Evolutionary conservation across 2,888 invertebrate species (phyloP), one percentile per base, ranked within the genome.

Genomic region (Nudaria mundana): DNA sequence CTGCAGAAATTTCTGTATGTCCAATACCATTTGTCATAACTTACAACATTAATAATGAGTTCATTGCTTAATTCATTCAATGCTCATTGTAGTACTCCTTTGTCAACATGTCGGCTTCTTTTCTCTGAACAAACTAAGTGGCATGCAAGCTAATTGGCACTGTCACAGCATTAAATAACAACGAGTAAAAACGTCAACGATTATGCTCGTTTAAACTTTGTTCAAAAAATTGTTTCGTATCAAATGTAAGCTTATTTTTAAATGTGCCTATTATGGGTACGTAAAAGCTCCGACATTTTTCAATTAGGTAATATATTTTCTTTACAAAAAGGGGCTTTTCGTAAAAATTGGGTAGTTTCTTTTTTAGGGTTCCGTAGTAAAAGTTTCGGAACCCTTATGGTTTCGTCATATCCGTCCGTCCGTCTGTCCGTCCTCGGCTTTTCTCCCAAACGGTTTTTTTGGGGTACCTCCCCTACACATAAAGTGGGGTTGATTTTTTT

Each of bases 141-240:
- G 22, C 45, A 37, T 26, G 33, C 37, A 24, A 30, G 13, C 52
- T 62, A 60, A 63, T 62, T 56, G 52, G 48, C 47, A 47, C 51
- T 60, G 62, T 54, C 57, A 48, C 40, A 39, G 33, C 31, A 56
- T 53, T 62, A 54, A 57, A 43, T 47, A 46, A 35, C 35, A 40
- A 32, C 47, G 34, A 41, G 50, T 41, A 54, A 56, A 52, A 53
- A 58, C 35, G 36, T 6, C 22, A 15, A 14, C 36, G 34, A 40
- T 46, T 42, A 37, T 50, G 48, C 10, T 31, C 28, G 11, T 18
- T 33, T 35, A 32, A 40, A 40, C 28, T 37, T 43, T 34, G 38
- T 37, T 20, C 11, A 30, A 40, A n/a, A 23, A 32, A 30, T 28
- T 5, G 31, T 39, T 33, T 39, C 37, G 16, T 32, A 34, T 22